A percentile compares a stretch with the other conserved stretches of the same genome.
These are phyloP conservation scores for Lytechinus variegatus DNA, from an alignment of 35 echinoderm and acorn worm genomes.

Conservation along the genomic window DNA sequence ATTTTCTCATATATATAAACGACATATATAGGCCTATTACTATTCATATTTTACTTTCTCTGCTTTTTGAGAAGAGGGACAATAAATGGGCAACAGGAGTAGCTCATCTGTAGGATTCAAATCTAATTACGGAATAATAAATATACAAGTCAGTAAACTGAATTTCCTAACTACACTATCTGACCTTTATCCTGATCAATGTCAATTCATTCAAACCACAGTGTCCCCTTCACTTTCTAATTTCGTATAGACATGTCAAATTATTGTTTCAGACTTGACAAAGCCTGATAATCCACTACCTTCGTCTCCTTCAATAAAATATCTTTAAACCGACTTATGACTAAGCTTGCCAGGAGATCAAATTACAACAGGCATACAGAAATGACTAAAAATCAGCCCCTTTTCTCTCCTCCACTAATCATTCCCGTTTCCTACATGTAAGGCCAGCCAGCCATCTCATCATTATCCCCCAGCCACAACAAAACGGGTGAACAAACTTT, in stretches of 20 bases:
- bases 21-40: too few species aligned
- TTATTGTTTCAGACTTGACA: not conserved
- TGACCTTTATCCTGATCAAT: too few species aligned
- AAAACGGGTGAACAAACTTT: slow-evolving; percentile 43
- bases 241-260: not conserved
- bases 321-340: not conserved
- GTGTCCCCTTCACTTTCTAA: too few species aligned
- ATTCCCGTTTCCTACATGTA: not conserved
- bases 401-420: not conserved
- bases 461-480: not conserved
- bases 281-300: not conserved
- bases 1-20: too few species aligned
- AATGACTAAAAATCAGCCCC: not conserved
- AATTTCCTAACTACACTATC: too few species aligned
- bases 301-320: not conserved
- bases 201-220: too few species aligned
- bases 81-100: too few species aligned
- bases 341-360: not conserved
- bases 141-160: too few species aligned
- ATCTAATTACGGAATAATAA: too few species aligned
- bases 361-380: not conserved
- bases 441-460: not conserved
- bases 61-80: too few species aligned
- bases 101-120: too few species aligned
- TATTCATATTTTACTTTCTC: too few species aligned